Percentiles rank a stretch among this genome's conserved stretches.
These are phyloP conservation scores for Taenaris catops DNA, from an alignment of 2,888 invertebrate species.

Conservation along the genomic window DNA sequence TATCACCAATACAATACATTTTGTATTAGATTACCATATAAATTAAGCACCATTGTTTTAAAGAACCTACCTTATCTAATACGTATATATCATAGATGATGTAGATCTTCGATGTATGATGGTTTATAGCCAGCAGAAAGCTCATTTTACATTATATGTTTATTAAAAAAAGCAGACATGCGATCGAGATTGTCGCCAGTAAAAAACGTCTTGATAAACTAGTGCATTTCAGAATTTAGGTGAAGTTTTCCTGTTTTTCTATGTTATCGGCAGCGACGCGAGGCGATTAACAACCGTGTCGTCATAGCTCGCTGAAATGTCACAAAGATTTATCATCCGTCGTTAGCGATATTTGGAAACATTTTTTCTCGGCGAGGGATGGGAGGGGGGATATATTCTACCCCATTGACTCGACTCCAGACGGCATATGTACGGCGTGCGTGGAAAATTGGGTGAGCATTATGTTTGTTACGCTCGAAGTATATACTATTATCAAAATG, in stretches of 20 bases:
- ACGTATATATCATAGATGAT: too few relatives aligned
- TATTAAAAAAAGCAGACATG: too few relatives aligned
- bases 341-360: slow-evolving; percentile 32
- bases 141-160: too few relatives aligned
- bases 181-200: too few relatives aligned
- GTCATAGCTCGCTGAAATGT: slow-evolving; percentile 39
- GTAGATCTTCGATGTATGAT: too few relatives aligned
- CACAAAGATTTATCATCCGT: slow-evolving; percentile 59
- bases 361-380: slow-evolving; percentile 22
- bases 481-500: slow-evolving; percentile 5
- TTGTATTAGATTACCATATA: too few relatives aligned
- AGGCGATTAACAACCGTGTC: slow-evolving; percentile 33
- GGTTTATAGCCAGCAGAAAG: too few relatives aligned
- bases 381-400: slow-evolving; percentile 21
- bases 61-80: too few relatives aligned
- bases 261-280: slow-evolving; percentile 29
- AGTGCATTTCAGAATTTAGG: too few relatives aligned
- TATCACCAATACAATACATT: too few relatives aligned
- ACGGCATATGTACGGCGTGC: slow-evolving; percentile 10
- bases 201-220: too few relatives aligned
- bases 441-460: slow-evolving; percentile 24
- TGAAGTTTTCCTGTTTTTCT: slow-evolving; percentile 32
- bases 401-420: slow-evolving; percentile 14
- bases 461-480: slow-evolving; percentile 15
- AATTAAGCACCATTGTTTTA: too few relatives aligned